These are phyloP conservation scores for Oceanodroma tethys DNA, from an alignment of 2,113 vertebrate genomes.

Conservation along the genomic window DNA sequence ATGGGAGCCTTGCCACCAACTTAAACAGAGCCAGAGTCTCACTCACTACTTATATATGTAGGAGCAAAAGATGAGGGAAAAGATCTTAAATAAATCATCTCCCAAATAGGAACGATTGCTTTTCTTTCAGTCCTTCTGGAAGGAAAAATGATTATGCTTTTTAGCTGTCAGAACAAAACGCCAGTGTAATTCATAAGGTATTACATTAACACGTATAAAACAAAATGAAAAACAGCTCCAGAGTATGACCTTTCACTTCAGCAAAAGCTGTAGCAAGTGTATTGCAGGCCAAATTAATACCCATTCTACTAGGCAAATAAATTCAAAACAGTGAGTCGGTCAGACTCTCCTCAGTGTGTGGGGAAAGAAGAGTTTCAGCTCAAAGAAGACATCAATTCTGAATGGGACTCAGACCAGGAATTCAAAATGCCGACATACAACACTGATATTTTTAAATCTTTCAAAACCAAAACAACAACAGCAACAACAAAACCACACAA, in stretches of 20 bases:
- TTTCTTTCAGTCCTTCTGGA: slow-evolving; percentile 71
- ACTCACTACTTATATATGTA: slow-evolving; percentile 31
- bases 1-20: background rate
- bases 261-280: slow-evolving; percentile 77
- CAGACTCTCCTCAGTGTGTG: background rate
- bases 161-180: slow-evolving; percentile 78
- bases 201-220: slow-evolving; percentile 81
- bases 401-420: background rate
- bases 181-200: slow-evolving; percentile 76
- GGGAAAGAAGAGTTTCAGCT: background rate
- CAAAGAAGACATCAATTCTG: slow-evolving; percentile 1
- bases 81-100: slow-evolving; percentile 72
- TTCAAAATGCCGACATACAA: background rate
- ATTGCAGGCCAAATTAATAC: slow-evolving; percentile 72
- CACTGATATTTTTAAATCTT: background rate
- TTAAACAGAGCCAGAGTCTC: background rate
- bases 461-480: background rate
- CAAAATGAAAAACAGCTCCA: slow-evolving; percentile 79
- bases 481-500: background rate
- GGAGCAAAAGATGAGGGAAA: slow-evolving; percentile 59
- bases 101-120: slow-evolving; percentile 69
- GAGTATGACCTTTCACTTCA: slow-evolving; percentile 76
- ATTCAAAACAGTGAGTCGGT: slow-evolving; percentile 61
- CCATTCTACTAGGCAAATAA: slow-evolving; percentile 73
- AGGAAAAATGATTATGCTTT: slow-evolving; percentile 78